These are phyloP conservation scores for Tangara arthus DNA, from an alignment of 2,797 vertebrate species.

Conservation along the genomic window DNA sequence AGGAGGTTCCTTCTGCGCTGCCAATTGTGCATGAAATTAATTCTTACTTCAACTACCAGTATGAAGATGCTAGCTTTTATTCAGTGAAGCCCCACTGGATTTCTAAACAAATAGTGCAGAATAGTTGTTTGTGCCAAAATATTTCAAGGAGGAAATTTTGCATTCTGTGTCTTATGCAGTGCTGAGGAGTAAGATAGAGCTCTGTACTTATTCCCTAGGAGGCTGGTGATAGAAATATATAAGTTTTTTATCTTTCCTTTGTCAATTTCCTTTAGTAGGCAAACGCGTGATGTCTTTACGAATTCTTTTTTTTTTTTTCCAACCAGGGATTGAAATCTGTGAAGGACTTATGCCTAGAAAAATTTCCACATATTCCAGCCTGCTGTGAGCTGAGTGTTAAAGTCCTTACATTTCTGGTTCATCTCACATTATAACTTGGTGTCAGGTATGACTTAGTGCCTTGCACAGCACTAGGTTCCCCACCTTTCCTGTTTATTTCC, in stretches of 20 bases:
- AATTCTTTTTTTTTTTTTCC: not conserved
- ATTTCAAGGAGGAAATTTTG: constrained; percentile 54
- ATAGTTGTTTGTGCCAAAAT: constrained; percentile 12
- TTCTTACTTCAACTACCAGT: constrained; percentile 67
- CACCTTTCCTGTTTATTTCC: not conserved
- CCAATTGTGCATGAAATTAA: constrained; percentile 77
- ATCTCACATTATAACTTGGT: not conserved
- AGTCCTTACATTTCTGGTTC: not conserved
- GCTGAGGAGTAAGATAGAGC: constrained; percentile 19
- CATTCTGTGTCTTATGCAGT: constrained; percentile 27
- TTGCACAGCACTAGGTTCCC: not conserved
- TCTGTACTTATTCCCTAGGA: constrained; percentile 47
- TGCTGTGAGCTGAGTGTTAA: not conserved
- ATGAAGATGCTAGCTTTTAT: constrained; percentile 59
- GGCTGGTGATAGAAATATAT: constrained; percentile 13
- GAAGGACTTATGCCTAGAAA: not conserved
- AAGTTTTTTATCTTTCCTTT: constrained; percentile 44
- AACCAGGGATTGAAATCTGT: not conserved
- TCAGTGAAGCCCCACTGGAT: constrained; percentile 53
- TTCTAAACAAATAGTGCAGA: constrained; percentile 67
- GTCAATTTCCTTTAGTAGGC: not conserved
- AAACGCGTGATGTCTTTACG: not conserved
- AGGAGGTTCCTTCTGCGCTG: constrained; percentile 68
- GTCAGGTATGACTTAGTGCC: not conserved
- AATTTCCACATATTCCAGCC: not conserved